Evolutionary conservation across 1,140 invertebrate species (phyloP).

Genomic region (Nasonia longicornis): DNA sequence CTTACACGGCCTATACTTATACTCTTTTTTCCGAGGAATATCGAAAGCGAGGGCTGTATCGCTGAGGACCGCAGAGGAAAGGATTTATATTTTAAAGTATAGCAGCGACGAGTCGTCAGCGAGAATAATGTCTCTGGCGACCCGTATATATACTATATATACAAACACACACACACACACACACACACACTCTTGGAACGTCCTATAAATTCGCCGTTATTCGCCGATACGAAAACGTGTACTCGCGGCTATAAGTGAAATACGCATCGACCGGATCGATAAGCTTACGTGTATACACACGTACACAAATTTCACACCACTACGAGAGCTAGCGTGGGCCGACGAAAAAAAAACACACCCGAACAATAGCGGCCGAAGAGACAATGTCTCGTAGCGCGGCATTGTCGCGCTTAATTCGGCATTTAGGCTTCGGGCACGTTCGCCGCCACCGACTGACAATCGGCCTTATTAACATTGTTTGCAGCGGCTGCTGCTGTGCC

Average conservation of each 20-base stretch:
- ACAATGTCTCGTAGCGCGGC: not conserved
- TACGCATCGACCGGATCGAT: not conserved
- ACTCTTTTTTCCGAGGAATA: not conserved
- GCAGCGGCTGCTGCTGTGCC: not conserved
- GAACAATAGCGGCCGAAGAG: not conserved
- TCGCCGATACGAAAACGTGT: not conserved
- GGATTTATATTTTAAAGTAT: not conserved
- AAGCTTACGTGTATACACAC: not conserved
- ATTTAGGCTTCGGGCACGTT: constrained; percentile 3
- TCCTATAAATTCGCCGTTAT: constrained; percentile 8
- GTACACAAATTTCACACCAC: not conserved
- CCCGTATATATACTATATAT: no score
- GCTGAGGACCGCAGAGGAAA: not conserved
- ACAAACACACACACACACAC: no score
- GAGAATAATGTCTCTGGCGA: constrained; percentile 1
- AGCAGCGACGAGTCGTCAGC: not conserved
- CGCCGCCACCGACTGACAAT: constrained; percentile 10
- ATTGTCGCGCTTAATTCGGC: not conserved
- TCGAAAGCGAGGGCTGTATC: not conserved
- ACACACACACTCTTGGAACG: not conserved
- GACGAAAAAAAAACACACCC: not conserved
- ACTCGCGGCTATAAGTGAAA: not conserved
- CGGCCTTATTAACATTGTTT: constrained; percentile 38
- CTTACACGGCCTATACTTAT: no score
- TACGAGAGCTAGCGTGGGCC: not conserved